Base-by-base conservation (phyloP, 2,113 vertebrate genomes). In the Perognathus longimembris region DNA sequence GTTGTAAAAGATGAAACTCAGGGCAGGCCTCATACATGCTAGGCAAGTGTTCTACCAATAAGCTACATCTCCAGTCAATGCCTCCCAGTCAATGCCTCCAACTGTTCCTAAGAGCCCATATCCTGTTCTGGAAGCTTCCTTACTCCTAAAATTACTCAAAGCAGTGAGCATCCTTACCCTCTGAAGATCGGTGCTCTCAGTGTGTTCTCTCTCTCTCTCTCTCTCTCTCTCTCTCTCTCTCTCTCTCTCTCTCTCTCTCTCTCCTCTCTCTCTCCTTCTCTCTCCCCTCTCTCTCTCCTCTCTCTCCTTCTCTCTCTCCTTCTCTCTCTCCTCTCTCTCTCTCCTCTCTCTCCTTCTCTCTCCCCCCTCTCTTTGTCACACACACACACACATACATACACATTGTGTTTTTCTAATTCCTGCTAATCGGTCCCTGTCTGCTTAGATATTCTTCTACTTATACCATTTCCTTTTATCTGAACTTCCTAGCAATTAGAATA, bases 351-450 rank as follows among this genome's bases (percentile, higher is more conserved):
- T 45, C 42, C 10, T 10, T 40, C 67, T 32, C 50, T 36, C 74
- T 36, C 61, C 10, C 42, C 5, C 42, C 5, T n/a, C n/a, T n/a
- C n/a, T n/a, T n/a, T n/a, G n/a, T n/a, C 42, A 21, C 26, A 36
- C 40, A 71, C 45, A 45, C 66, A 85, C 9, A 50, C 66, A 86
- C 30, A 88, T 32, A 67, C 22, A 64, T 40, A 36, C 67, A 74
- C 11, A 64, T 2, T 42, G 64, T 75, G 54, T 40, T 84, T 94
- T 59, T 90, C 61, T 42, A 61, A 93, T 85, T 85, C 93, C 69
- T 84, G 84, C 74, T 91, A 61, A 90, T 88, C 63, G 71, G 61
- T 9, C 34, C 71, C 66, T 83, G 63, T 42, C 42, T 75, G 63
- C 66, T 88, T 80, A 38, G 26, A 18, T 85, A 50, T 42, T 84